These are phyloP conservation scores for Natrix natrix DNA, from an alignment of 2,797 vertebrate species.

Conservation along the genomic window DNA sequence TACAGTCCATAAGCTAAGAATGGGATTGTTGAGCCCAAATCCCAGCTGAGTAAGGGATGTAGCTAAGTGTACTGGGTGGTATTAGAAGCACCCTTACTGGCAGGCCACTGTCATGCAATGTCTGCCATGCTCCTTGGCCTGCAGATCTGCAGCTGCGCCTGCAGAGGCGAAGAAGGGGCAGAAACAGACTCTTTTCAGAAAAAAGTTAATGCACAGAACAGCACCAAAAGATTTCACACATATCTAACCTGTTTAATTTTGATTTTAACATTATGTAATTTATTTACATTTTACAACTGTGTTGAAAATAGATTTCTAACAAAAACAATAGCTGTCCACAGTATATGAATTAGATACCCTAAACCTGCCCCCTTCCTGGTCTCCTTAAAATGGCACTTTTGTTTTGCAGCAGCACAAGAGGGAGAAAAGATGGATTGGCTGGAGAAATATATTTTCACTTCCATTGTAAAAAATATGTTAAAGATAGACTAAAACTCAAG, in stretches of 20 bases:
- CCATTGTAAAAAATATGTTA: not conserved
- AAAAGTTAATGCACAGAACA: conserved; percentile 12
- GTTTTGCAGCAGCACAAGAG: not conserved
- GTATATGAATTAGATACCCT: not conserved
- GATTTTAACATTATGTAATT: conserved; percentile 53
- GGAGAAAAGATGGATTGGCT: not conserved
- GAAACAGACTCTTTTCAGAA: not conserved
- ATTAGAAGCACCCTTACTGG: not conserved
- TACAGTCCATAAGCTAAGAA: not conserved
- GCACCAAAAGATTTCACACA: conserved; percentile 39
- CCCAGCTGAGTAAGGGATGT: not conserved
- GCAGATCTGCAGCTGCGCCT: not conserved
- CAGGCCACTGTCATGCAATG: not conserved
- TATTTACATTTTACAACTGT: conserved; percentile 58
- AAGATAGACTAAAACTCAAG: not conserved
- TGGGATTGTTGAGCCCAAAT: not conserved
- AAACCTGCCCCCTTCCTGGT: not conserved
- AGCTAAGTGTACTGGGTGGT: not conserved
- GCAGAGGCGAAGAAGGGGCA: not conserved
- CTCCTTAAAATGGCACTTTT: conserved; percentile 2
- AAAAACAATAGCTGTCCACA: conserved; percentile 16
- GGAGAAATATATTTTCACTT: not conserved
- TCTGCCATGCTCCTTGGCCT: not conserved
- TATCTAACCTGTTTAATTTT: conserved; percentile 56
- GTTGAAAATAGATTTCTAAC: conserved; percentile 24